Evolutionary conservation across 2,797 vertebrate genomes (phyloP).

Genomic region (Rhinichthys osculus): DNA sequence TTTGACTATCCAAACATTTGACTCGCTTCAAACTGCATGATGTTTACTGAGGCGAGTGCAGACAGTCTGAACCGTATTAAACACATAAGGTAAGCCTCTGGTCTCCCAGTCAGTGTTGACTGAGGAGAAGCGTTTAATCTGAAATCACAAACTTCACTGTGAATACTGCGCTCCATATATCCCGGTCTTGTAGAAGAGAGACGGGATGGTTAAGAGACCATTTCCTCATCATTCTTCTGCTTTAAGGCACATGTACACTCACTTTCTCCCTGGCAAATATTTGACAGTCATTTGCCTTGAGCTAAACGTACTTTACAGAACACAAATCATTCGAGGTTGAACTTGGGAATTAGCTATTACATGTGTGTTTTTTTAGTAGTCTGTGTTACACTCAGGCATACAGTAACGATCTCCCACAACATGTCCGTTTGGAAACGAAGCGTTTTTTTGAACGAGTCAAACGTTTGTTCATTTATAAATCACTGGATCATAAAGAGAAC

Average conservation of each 20-base stretch:
- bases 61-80: constrained; percentile 25
- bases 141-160: constrained; percentile 25
- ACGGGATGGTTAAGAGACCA: constrained; percentile 27
- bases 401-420: not conserved
- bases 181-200: constrained; percentile 8
- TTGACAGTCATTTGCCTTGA: constrained; percentile 14
- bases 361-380: not conserved
- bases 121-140: constrained; percentile 21
- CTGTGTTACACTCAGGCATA: not conserved
- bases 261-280: constrained; percentile 25
- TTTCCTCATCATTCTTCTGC: constrained; percentile 21
- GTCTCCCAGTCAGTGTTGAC: constrained; percentile 19
- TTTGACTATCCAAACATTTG: not conserved
- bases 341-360: not conserved
- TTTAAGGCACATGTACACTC: constrained; percentile 7
- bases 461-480: not conserved
- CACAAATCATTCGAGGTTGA: not conserved
- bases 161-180: not conserved
- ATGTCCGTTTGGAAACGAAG: not conserved
- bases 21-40: constrained; percentile 14
- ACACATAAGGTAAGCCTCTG: not conserved
- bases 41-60: constrained; percentile 33
- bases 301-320: not conserved
- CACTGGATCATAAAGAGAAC: not conserved
- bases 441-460: not conserved